A percentile compares a stretch with the other conserved stretches of the same genome.
phyloP scores from a whole-genome alignment of 2,113 vertebrate species.

The Smithornis capensis region DNA sequence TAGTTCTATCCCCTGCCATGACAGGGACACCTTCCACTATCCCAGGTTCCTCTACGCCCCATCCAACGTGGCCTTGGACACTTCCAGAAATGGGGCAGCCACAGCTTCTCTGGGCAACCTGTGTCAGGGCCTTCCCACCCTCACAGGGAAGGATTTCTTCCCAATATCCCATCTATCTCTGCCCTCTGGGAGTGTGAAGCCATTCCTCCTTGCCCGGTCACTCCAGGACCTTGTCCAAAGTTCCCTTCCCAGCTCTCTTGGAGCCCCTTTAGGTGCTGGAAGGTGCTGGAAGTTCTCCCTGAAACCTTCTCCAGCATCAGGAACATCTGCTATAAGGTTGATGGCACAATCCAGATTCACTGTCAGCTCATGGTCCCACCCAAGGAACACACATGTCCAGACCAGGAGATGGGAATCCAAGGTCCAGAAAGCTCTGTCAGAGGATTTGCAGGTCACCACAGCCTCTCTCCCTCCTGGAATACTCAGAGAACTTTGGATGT shows the following conservation, averaged over 20 bases:
- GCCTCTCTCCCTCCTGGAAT: not conserved
- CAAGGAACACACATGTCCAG: not conserved
- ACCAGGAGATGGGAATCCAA: not conserved
- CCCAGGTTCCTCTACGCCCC: not conserved
- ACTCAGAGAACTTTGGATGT: not conserved
- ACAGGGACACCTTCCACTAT: not conserved
- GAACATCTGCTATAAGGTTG: not conserved
- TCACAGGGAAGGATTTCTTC: fast-evolving
- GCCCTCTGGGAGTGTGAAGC: not conserved
- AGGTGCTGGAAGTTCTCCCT: not conserved
- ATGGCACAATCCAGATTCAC: not conserved
- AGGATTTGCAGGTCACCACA: not conserved
- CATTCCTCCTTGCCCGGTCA: not conserved
- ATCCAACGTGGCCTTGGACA: not conserved
- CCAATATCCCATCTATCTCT: fast-evolving
- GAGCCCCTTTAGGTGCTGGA: not conserved
- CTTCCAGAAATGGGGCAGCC: not conserved
- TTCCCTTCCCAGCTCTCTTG: not conserved
- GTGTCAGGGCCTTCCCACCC: not conserved
- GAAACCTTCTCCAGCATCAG: not conserved
- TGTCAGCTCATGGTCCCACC: not conserved
- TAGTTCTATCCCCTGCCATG: not conserved
- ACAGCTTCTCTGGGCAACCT: not conserved
- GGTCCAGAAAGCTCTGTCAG: not conserved
- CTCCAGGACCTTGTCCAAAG: not conserved